Base-by-base conservation (phyloP, 2,797 vertebrate genomes). In the Agapornis canus region DNA sequence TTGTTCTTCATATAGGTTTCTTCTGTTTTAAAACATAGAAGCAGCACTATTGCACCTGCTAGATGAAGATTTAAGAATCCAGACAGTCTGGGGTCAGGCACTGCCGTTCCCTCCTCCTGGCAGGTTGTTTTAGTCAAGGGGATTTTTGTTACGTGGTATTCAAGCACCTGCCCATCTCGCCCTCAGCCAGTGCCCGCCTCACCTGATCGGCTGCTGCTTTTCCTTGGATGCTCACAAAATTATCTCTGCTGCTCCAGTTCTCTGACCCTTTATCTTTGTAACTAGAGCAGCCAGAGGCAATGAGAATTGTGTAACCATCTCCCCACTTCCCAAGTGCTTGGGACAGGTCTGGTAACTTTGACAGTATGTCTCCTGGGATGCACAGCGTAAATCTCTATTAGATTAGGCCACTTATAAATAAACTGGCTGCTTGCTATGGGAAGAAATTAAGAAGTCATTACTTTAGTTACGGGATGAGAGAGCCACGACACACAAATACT, bases 271-370 rank as follows among this genome's bases (percentile, higher is more conserved):
- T 95, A 90, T 96, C 93, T 95, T 78, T 84, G 4, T 79, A 97
- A 92, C 82, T 96, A 51, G 95, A 92, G 60, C 94, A 96, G 92
- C 94, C 48, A 14, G 91, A 86, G 89, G 95, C 95, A 94, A 94
- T 96, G 95, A 92, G 87, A 95, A 94, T 96, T 96, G 94, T 94
- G 94, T 93, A 96, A 96, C 94, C 73, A 84, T 79, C 87, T 88
- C 87, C 92, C 89, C 91, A 86, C 94, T 93, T 94, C 91, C 91
- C 91, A 86, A 91, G 73, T 86, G 91, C 80, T 86, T 76, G 73
- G 87, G 95, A 96, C 94, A 94, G 73, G 91, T 90, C 95, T 94
- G 73, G 91, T 94, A 92, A 90, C 89, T 90, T 83, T 76, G 86
- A 86, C 14, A 86, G 61, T 69, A 47, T 3, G 22, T 84, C 94